Percentiles rank a stretch among this genome's conserved stretches.
Conservation (phyloP, 2,888 invertebrate genomes). For the Caenorhabditis auriculariae region DNA sequence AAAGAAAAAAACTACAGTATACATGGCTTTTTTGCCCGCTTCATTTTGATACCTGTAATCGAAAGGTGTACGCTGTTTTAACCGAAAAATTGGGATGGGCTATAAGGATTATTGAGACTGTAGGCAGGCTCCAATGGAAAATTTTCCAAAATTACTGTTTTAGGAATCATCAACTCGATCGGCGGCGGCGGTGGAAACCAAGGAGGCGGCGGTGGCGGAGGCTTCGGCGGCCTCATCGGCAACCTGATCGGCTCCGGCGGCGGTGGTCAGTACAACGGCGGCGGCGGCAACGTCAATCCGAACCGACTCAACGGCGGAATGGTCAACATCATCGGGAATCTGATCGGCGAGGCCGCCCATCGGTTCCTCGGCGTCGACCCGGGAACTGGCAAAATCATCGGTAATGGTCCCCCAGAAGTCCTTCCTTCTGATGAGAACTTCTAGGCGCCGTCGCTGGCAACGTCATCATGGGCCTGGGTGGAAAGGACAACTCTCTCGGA, state of each 20-base stretch:
- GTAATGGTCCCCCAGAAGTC: constrained; percentile 5
- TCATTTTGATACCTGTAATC: not conserved
- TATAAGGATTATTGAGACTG: no score
- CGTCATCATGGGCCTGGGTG: constrained; percentile 61
- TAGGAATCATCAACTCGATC: constrained; percentile 35
- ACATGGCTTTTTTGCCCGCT: no score
- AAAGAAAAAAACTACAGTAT: no score
- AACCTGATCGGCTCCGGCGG: constrained; percentile 56
- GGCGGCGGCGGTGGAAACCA: constrained; percentile 30
- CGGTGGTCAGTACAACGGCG: constrained; percentile 50
- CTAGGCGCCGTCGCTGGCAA: constrained; percentile 62
- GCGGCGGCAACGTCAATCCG: constrained; percentile 55
- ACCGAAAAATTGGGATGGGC: no score
- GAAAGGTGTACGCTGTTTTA: no score
- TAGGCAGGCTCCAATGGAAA: no score
- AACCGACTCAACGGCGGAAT: constrained; percentile 56
- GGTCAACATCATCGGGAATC: constrained; percentile 57
- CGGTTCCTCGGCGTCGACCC: constrained; percentile 62
- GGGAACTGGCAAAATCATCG: constrained; percentile 53
- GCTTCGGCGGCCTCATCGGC: constrained; percentile 54
- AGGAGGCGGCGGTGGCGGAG: constrained; percentile 35
- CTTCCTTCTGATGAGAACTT: not conserved
- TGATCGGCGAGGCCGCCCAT: constrained; percentile 62
- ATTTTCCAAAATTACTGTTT: constrained; percentile 8
- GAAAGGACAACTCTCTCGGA: constrained; percentile 62